Evolutionary conservation across 2,113 vertebrate species (phyloP), one percentile per base, ranked within the genome.

Genomic region (Blennius ocellaris): DNA sequence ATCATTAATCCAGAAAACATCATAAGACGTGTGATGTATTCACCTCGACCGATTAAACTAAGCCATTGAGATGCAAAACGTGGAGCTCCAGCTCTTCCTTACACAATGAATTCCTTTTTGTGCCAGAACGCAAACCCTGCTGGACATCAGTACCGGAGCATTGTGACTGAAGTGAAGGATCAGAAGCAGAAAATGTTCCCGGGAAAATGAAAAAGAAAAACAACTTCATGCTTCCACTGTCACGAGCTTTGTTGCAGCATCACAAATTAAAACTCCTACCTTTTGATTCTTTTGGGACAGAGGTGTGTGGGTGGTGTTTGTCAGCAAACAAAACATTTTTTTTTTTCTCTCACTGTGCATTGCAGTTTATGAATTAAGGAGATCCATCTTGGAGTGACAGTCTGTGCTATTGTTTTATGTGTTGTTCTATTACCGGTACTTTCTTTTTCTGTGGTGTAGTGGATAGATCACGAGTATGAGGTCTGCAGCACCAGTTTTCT

Each of bases 271-370:
- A 74, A 63, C 54, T 69, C 41, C 54, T 36, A 64, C 67, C 8
- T 77, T 59, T 37, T 74, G 37, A 67, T 59, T 73, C 65, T 55
- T 48, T 41, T 67, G 67, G 67, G 64, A 67, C 14, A 39, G 53
- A 51, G 55, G 39, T 30, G 53, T 71, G 63, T 84, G 68, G 67
- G 67, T 55, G 45, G 71, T 63, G 48, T 53, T 62, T 67, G 51
- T 65, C 52, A 71, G 53, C 53, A 82, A 64, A 79, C 57, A 72
- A 58, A 64, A 1, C 16, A 16, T 11, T 37, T 52, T 11, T 37
- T 52, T 65, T 57, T 38, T n/a, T 72, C 15, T 30, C 21, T 30
- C 21, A 2, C 21, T 53, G 40, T 54, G 51, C 17, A 30, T 30
- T 39, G 8, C 43, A 64, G 17, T 44, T 66, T 30, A 30, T 69